phyloP scores from a whole-genome alignment of 2,888 invertebrate species.

The Stictocephala bisonia region DNA sequence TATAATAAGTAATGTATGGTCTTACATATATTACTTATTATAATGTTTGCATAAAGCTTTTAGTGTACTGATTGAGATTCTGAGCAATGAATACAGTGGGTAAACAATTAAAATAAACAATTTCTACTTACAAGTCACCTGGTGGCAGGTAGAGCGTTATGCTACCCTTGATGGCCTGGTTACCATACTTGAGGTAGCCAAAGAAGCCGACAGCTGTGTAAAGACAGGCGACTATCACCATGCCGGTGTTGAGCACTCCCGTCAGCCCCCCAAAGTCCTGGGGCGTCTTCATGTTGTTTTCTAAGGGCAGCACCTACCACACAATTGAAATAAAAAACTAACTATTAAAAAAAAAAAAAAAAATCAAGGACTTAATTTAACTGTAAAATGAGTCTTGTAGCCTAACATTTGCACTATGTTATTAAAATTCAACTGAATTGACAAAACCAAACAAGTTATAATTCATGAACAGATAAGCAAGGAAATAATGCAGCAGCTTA shows the following conservation, averaged over 20 bases:
- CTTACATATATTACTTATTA: no score
- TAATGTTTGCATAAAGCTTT: no score
- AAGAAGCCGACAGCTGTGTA: constrained; percentile 92
- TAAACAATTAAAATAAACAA: constrained; percentile 22
- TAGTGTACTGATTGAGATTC: no score
- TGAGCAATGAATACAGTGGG: no score
- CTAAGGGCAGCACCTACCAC: constrained; percentile 84
- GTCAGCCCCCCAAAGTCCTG: constrained; percentile 85
- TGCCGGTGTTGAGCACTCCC: constrained; percentile 89
- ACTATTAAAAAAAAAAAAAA: constrained; percentile 7
- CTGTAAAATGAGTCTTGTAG: no score
- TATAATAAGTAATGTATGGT: no score
- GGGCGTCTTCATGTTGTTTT: constrained; percentile 91
- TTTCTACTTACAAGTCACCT: constrained; percentile 73
- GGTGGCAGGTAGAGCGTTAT: constrained; percentile 88
- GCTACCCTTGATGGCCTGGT: constrained; percentile 78
- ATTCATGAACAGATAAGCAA: no score
- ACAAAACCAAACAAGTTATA: no score
- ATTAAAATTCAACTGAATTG: no score
- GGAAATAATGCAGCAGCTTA: no score
- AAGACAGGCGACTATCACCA: constrained; percentile 84
- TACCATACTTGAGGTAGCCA: constrained; percentile 91
- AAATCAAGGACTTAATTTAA: no score
- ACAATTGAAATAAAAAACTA: not conserved
- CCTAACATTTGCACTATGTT: no score